phyloP scores from a whole-genome alignment of 2,113 vertebrate genomes.

The Myotis lucifugus region DNA sequence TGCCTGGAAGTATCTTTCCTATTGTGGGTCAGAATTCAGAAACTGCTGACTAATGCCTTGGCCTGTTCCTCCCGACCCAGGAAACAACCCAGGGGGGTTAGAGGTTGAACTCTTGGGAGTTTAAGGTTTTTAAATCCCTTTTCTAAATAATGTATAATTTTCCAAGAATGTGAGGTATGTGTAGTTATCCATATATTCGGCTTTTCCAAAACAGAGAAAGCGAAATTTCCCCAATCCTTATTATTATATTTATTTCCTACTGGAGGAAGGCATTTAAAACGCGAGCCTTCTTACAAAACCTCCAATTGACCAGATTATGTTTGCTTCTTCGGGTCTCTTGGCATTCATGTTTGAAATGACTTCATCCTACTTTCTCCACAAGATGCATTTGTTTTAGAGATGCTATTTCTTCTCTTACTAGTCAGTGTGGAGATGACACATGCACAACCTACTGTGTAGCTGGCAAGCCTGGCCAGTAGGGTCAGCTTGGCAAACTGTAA shows the following conservation, averaged over 20 bases:
- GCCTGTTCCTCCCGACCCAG: constrained; percentile 73
- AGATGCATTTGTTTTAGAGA: constrained; percentile 34
- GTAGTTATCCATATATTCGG: background rate
- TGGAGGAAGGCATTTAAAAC: constrained; percentile 34
- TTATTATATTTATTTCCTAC: background rate
- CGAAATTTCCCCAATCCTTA: background rate
- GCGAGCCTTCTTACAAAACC: constrained; percentile 8
- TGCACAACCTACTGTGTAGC: background rate
- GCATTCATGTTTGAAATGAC: constrained; percentile 25
- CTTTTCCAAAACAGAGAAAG: background rate
- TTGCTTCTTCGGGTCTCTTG: background rate
- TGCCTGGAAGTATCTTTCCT: constrained; percentile 84
- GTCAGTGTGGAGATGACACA: background rate
- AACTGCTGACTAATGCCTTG: constrained; percentile 87
- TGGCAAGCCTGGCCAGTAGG: background rate
- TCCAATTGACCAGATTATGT: background rate
- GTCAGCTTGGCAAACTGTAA: background rate
- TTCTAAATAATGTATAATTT: constrained; percentile 45
- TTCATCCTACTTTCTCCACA: constrained; percentile 42
- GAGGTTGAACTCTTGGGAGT: constrained; percentile 2
- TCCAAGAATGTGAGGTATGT: constrained; percentile 26
- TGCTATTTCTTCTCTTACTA: background rate
- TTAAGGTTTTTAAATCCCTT: constrained; percentile 45
- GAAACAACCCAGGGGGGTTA: background rate
- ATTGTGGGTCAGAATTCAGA: constrained; percentile 85